These are phyloP conservation scores for Choristoneura fumiferana DNA, from an alignment of 1,140 invertebrate species.

Conservation along the genomic window DNA sequence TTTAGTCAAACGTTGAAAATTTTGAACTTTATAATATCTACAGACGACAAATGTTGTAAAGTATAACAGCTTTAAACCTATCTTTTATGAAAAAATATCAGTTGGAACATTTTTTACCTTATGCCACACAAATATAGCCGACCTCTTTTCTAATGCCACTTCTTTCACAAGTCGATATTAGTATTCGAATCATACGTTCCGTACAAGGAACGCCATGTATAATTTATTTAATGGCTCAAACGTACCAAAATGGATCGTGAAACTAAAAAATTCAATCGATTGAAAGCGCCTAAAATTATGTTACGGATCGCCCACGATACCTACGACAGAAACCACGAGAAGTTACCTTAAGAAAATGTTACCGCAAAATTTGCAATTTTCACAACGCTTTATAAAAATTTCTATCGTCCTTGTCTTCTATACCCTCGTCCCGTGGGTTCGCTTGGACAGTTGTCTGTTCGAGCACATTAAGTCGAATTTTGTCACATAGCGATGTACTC, in stretches of 20 bases:
- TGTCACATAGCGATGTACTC: constrained; percentile 31
- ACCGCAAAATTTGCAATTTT: constrained; percentile 54
- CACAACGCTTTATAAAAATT: constrained; percentile 69
- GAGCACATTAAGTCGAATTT: constrained; percentile 45
- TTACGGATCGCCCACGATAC: neutral
- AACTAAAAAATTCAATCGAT: constrained; percentile 17
- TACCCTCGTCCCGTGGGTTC: constrained; percentile 10
- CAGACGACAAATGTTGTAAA: too few species aligned
- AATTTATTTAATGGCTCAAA: constrained; percentile 14
- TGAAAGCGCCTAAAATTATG: constrained; percentile 1
- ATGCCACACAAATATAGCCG: too few species aligned
- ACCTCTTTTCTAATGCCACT: neutral
- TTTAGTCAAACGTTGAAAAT: too few species aligned
- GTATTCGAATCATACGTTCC: neutral
- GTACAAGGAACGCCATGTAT: constrained; percentile 3
- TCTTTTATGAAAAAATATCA: too few species aligned
- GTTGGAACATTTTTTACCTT: too few species aligned
- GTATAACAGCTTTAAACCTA: too few species aligned
- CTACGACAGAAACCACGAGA: neutral
- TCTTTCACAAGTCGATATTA: neutral
- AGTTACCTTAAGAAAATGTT: constrained; percentile 35
- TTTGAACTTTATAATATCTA: too few species aligned
- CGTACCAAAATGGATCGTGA: neutral
- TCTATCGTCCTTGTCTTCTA: constrained; percentile 38
- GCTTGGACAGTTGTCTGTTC: neutral